Conservation (phyloP, 2,113 vertebrate genomes). For the Lagenorhynchus albirostris region DNA sequence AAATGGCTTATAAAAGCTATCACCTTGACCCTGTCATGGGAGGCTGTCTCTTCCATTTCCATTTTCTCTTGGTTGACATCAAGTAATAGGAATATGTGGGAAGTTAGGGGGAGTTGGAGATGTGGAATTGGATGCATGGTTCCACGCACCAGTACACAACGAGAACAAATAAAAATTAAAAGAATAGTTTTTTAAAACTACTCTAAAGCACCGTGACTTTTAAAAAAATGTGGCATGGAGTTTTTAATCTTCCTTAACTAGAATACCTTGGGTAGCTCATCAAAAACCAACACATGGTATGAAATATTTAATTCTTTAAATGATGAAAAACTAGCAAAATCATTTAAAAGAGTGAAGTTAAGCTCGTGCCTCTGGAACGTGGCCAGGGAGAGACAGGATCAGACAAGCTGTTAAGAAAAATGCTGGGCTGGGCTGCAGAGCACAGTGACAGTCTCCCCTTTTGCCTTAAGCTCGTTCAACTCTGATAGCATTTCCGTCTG, state of each 20-base stretch:
- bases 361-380: neutral
- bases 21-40: neutral
- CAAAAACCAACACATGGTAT: neutral
- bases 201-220: neutral
- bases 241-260: neutral
- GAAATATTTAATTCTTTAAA: neutral
- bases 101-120: neutral
- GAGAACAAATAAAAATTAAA: neutral
- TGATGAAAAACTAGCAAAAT: neutral
- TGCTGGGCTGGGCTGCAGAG: neutral
- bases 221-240: neutral
- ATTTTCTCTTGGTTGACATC: neutral
- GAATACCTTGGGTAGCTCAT: neutral
- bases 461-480: neutral
- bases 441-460: rapidly evolving
- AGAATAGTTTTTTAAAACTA: neutral
- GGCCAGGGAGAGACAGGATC: neutral
- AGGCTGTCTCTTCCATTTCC: neutral
- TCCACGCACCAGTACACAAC: neutral
- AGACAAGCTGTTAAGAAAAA: neutral
- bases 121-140: no score
- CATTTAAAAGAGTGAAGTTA: neutral
- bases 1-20: neutral
- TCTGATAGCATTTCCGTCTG: neutral
- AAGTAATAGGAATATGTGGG: neutral